phyloP scores from a whole-genome alignment of 2,797 vertebrate genomes.

The Clarias fuscus region DNA sequence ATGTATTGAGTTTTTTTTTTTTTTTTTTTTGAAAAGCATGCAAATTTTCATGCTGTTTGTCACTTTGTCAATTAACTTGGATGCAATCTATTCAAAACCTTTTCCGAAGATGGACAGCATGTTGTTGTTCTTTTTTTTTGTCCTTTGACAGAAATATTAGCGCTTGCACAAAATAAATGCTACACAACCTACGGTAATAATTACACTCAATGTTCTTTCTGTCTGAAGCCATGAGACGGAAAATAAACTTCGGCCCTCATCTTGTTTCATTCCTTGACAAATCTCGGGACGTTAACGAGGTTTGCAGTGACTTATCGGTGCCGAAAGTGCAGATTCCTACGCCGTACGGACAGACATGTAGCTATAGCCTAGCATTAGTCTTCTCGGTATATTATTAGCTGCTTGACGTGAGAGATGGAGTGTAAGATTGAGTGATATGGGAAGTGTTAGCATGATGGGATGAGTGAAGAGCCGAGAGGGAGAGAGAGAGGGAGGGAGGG shows the following conservation, averaged over 20 bases:
- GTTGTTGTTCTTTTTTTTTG: neutral
- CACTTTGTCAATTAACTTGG: conserved; percentile 19
- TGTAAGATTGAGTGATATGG: conserved; percentile 17
- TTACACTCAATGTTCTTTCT: neutral
- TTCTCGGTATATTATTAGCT: neutral
- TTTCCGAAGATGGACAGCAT: neutral
- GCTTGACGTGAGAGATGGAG: conserved; percentile 11
- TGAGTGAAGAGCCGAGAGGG: neutral
- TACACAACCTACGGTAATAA: neutral
- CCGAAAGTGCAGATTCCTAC: neutral
- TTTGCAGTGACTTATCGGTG: neutral
- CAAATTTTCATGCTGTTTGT: neutral
- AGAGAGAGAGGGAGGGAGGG: neutral
- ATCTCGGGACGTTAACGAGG: neutral
- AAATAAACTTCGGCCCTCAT: conserved; percentile 8
- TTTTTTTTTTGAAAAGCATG: neutral
- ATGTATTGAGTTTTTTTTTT: no score
- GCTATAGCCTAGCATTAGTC: conserved; percentile 7
- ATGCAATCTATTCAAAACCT: neutral
- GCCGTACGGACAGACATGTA: neutral
- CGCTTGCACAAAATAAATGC: neutral
- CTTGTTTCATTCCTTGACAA: conserved; percentile 6
- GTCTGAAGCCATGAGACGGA: neutral
- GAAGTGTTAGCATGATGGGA: neutral
- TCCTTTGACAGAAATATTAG: conserved; percentile 11